Percentiles rank a stretch among this genome's conserved stretches.
phyloP scores from a whole-genome alignment of 2,888 invertebrate genomes.

The Cotesia congregata region DNA sequence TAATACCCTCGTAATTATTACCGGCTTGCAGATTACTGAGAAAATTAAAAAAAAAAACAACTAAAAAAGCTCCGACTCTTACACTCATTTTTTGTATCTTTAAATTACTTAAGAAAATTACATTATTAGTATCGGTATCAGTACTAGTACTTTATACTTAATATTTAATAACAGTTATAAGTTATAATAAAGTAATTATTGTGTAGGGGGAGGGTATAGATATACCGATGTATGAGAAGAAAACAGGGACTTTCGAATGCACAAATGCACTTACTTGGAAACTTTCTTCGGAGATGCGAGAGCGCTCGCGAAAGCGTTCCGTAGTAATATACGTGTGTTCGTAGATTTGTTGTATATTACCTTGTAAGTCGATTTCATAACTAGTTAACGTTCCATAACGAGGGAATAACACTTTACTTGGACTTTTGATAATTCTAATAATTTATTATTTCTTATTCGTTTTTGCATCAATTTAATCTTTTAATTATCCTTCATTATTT shows the following conservation, averaged over 20 bases:
- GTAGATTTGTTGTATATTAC: slow-evolving; percentile 48
- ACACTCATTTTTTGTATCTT: background rate
- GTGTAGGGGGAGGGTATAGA: slow-evolving; percentile 41
- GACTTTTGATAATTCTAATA: background rate
- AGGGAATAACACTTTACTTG: slow-evolving; percentile 25
- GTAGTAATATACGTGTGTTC: slow-evolving; percentile 16
- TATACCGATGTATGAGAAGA: slow-evolving; percentile 46
- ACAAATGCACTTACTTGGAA: slow-evolving; percentile 63
- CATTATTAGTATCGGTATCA: too few species aligned
- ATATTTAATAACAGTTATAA: too few species aligned
- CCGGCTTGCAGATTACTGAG: background rate
- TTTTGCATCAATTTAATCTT: too few species aligned
- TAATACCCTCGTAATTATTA: background rate
- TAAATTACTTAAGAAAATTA: background rate
- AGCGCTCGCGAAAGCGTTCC: slow-evolving; percentile 62
- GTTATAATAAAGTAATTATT: slow-evolving; percentile 1
- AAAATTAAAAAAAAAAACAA: background rate
- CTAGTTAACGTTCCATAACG: slow-evolving; percentile 67
- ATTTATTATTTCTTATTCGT: background rate
- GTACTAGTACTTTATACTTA: too few species aligned
- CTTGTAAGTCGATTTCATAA: slow-evolving; percentile 68
- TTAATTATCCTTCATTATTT: too few species aligned
- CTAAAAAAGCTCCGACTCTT: background rate
- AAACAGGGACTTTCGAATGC: slow-evolving; percentile 62
- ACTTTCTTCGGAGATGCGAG: slow-evolving; percentile 64